Base-by-base conservation (phyloP, 2,888 invertebrate genomes). In the Andrena camellia region DNA sequence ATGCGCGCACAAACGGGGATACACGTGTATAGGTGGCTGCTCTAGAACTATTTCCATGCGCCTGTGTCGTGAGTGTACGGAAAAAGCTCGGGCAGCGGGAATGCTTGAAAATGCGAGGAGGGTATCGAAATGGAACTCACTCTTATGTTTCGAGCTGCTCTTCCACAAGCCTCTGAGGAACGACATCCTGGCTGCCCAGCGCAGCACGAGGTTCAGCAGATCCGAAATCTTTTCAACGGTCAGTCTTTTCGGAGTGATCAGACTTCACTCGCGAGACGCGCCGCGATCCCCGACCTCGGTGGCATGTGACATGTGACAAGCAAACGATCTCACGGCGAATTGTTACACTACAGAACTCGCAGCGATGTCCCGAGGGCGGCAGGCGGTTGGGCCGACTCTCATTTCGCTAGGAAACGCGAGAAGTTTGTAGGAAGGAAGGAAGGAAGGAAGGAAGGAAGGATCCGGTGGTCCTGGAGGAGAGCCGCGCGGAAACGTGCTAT, bases 91-190 rank as follows among this genome's bases (percentile, higher is more conserved):
- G 0, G 7, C n/a, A 50, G 5, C 8, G 13, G 23, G 23, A 54
- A 2, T 42, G 42, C 42, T 42, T 42, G 31, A 50, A 20, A 29
- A 13, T 42, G 6, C 8, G 20, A 67, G 23, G 20, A 8, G 13
- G 42, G 0, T n/a, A 35, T 17, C 2, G 2, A 6, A 2, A 3
- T 20, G 13, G 31, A 26, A 86, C 96, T 96, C 92, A 96, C 96
- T 96, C 95, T 96, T 96, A 90, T 96, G 96, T 90, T 96, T 96
- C 20, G 96, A 96, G 93, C 95, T 96, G 88, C 95, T 96, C 90
- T 95, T 96, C 96, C 96, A 96, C 93, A 96, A 95, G 93, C 95
- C 96, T 92, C 96, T 95, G 88, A 96, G 94, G 85, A 96, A 95
- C 64, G 96, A 96, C 94, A 96, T 96, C 57, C 80, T 86, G 13